A percentile compares a stretch with the other conserved stretches of the same genome.
Evolutionary conservation across 1,140 invertebrate genomes (phyloP).

Genomic region (Drosophila repletoides): DNA sequence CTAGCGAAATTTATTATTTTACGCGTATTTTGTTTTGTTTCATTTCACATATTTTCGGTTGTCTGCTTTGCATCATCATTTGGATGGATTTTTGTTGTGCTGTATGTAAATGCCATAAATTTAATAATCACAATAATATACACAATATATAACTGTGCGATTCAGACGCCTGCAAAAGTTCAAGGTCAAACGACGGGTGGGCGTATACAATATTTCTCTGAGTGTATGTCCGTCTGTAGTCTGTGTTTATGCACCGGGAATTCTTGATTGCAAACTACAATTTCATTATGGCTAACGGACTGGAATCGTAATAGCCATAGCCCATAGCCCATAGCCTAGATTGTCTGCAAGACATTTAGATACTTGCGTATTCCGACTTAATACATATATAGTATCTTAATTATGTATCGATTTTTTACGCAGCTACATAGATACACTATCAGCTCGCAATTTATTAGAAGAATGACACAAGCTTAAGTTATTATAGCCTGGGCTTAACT

Average conservation of each 20-base stretch:
- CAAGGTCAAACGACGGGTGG: slow-evolving; percentile 52
- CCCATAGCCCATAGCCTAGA: too few relatives aligned
- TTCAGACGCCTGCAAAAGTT: slow-evolving; percentile 40
- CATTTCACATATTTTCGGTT: background rate
- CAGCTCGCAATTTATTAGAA: too few relatives aligned
- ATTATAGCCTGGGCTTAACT: too few relatives aligned
- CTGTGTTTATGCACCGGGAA: slow-evolving; percentile 24
- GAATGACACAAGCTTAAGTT: too few relatives aligned
- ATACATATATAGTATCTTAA: too few relatives aligned
- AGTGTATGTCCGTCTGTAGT: background rate
- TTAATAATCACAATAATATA: slow-evolving; percentile 65
- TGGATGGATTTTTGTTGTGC: background rate
- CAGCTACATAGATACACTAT: too few relatives aligned
- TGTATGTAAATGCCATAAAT: slow-evolving; percentile 58
- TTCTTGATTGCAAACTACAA: slow-evolving; percentile 27
- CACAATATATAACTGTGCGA: background rate
- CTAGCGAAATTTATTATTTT: background rate
- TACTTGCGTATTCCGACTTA: too few relatives aligned
- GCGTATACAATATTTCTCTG: background rate
- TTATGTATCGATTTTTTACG: too few relatives aligned
- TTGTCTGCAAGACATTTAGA: too few relatives aligned
- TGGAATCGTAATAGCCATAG: too few relatives aligned
- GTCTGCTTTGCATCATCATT: slow-evolving; percentile 20
- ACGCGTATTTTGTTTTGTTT: background rate
- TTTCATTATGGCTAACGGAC: slow-evolving; percentile 27